Evolutionary conservation across 2,113 vertebrate genomes (phyloP).

Genomic region (Myotis davidii): DNA sequence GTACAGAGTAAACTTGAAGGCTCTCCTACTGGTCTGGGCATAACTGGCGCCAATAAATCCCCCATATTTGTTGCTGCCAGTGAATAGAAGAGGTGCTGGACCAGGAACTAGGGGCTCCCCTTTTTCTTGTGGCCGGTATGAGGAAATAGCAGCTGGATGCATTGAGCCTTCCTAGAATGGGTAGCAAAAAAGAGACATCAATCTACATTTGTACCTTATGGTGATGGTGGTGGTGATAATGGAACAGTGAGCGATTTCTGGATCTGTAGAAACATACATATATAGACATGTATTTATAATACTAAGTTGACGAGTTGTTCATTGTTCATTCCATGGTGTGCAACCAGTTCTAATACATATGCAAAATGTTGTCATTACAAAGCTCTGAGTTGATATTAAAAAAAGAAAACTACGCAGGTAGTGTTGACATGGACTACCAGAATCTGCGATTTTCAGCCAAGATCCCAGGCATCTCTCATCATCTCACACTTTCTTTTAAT

Average conservation of each 20-base stretch:
- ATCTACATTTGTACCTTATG: neutral
- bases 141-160: neutral
- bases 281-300: neutral
- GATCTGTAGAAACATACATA: neutral
- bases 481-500: neutral
- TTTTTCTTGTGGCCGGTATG: neutral
- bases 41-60: neutral
- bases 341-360: neutral
- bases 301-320: neutral
- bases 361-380: neutral
- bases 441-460: neutral
- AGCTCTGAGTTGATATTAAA: slow-evolving; percentile 24
- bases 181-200: neutral
- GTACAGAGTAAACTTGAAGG: neutral
- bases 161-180: neutral
- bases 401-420: neutral
- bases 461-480: neutral
- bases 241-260: neutral
- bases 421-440: neutral
- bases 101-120: neutral
- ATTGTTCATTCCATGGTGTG: neutral
- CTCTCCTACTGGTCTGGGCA: neutral
- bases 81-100: neutral
- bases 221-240: neutral
- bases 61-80: neutral